phyloP scores from a whole-genome alignment of 2,113 vertebrate species.

The Apodemus sylvaticus region DNA sequence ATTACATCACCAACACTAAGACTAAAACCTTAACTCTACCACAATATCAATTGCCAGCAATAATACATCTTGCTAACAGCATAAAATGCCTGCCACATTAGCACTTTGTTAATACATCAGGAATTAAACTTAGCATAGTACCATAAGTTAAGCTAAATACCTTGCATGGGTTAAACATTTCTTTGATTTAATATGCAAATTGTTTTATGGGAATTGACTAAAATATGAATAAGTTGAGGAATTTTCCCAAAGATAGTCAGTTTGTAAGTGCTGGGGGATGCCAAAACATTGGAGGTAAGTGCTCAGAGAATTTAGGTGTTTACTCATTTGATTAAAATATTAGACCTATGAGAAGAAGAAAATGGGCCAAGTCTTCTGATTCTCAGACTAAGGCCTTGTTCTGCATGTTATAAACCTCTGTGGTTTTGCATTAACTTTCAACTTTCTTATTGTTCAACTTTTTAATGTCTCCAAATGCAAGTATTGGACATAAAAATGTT shows the following conservation, averaged over 20 bases:
- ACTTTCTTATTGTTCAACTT: neutral
- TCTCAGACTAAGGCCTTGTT: neutral
- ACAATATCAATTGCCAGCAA: neutral
- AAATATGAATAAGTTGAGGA: neutral
- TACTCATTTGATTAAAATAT: neutral
- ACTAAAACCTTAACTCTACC: neutral
- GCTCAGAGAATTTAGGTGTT: neutral
- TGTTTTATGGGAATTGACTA: neutral
- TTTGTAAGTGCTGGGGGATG: neutral
- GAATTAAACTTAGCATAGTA: neutral
- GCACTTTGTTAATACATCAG: neutral
- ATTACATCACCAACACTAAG: neutral
- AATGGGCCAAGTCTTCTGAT: neutral
- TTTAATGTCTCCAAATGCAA: neutral
- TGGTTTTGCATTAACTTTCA: neutral
- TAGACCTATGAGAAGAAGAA: neutral
- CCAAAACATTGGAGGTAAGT: neutral
- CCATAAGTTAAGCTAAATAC: neutral
- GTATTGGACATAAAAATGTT: neutral
- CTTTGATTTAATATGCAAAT: neutral
- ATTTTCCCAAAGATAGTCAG: neutral
- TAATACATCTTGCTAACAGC: neutral
- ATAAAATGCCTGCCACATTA: neutral
- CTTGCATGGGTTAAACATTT: neutral
- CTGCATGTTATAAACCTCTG: neutral